Evolutionary conservation across 1,140 invertebrate species (phyloP), one percentile per base, ranked within the genome.

Genomic region (Mercenaria mercenaria): DNA sequence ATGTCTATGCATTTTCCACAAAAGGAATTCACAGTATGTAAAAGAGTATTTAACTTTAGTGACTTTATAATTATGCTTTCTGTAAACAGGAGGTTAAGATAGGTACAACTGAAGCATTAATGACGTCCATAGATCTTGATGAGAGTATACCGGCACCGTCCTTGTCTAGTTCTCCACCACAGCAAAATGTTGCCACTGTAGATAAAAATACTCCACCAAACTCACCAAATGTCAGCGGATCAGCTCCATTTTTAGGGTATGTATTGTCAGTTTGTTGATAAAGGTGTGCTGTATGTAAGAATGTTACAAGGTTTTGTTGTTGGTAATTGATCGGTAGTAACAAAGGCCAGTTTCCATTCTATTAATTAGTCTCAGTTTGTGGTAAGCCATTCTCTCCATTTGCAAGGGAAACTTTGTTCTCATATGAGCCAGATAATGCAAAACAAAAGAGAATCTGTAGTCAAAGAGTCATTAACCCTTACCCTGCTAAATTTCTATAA

Each of bases 61-160:
- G n/a, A n/a, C n/a, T n/a, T n/a, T n/a, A n/a, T n/a, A n/a, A n/a
- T n/a, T n/a, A n/a, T n/a, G n/a, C n/a, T n/a, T n/a, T n/a, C n/a
- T n/a, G n/a, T 47, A 47, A 26, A n/a, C 94, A 98, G 97, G 98
- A 99, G 95, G 98, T 99, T 8, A 97, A 98, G 67, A 97, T 99
- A 85, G 98, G 98, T 41, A 98, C 97, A 90, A 96, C 97, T 23
- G 86, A 88, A 34, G 59, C 81, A 32, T 32, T 72, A 23, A 43
- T 23, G 20, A 64, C 77, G 6, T 79, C 74, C 41, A 37, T 99
- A 47, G 98, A 99, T 96, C 96, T 98, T 91, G 98, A 98, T 77
- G 98, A 98, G 93, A 94, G 93, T 82, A 79, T 89, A 92, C 91
- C 85, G 72, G 91, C 64, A 89, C 93, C 77, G n/a, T 85, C 91